Percentiles rank a stretch among this genome's conserved stretches.
Conservation (phyloP, 2,888 invertebrate genomes). For the Morpho helenor region DNA sequence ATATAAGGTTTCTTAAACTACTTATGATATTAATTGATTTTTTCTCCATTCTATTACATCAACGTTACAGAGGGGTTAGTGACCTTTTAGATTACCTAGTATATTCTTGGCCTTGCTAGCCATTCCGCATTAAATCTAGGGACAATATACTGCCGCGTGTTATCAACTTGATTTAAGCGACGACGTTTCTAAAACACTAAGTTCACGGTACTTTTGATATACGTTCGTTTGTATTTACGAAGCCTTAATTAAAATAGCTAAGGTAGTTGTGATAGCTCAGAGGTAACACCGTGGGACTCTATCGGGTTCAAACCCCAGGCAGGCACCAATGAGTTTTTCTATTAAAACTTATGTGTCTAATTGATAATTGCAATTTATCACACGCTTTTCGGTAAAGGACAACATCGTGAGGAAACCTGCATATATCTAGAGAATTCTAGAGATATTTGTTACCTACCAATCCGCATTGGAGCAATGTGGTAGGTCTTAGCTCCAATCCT, state of each 20-base stretch:
- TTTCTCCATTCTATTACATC: background rate
- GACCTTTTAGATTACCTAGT: constrained; percentile 24
- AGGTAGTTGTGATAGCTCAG: background rate
- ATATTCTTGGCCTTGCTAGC: constrained; percentile 31
- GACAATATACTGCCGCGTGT: constrained; percentile 34
- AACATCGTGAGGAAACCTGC: no score
- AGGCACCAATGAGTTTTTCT: no score
- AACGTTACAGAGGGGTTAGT: constrained; percentile 15
- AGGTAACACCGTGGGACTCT: no score
- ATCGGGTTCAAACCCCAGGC: no score
- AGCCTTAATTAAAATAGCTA: background rate
- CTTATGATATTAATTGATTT: background rate
- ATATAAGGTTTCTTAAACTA: no score
- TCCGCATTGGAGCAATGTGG: no score
- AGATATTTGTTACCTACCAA: no score
- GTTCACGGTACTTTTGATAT: constrained; percentile 25
- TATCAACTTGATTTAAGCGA: constrained; percentile 36
- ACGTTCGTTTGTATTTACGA: constrained; percentile 3
- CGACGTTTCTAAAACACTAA: constrained; percentile 33
- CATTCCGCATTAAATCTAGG: constrained; percentile 30
- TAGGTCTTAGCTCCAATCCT: no score
- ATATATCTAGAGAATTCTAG: no score
- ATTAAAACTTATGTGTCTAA: no score
- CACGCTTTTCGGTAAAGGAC: no score
- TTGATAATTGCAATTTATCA: no score